A percentile compares a stretch with the other conserved stretches of the same genome.
Evolutionary conservation across 2,113 vertebrate species (phyloP).

Genomic region (Myotis lucifugus): DNA sequence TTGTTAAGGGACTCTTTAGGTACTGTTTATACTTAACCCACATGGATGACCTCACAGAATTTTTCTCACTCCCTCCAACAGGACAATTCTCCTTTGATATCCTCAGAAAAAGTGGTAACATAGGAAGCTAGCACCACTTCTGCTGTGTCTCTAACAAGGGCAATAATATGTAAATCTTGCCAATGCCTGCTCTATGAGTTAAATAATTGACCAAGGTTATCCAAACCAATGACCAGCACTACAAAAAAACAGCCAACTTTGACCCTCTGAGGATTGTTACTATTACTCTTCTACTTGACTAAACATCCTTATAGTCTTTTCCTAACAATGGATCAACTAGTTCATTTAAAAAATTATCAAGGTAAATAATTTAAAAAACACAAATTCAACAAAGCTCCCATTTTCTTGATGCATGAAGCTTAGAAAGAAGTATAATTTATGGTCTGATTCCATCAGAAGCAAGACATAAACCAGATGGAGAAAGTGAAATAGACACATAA

Average conservation of each 20-base stretch:
- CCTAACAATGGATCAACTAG: neutral
- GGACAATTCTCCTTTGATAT: neutral
- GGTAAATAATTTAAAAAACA: neutral
- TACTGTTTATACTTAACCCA: neutral
- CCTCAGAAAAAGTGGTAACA: neutral
- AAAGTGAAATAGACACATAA: neutral
- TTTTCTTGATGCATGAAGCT: neutral
- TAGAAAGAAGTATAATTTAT: neutral
- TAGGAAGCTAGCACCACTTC: neutral
- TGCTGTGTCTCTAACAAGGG: neutral
- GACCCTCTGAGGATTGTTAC: neutral
- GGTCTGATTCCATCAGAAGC: neutral
- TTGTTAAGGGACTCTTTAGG: neutral
- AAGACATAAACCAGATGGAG: neutral
- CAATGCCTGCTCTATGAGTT: neutral
- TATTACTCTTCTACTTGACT: neutral
- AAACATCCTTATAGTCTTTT: neutral
- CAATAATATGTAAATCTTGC: neutral
- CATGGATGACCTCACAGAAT: neutral
- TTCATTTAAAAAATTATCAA: constrained; percentile 5
- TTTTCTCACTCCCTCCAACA: neutral
- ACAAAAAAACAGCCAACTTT: neutral
- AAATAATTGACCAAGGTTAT: neutral
- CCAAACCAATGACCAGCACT: neutral
- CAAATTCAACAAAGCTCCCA: neutral